Evolutionary conservation across 2,113 vertebrate species (phyloP).

Genomic region (Piliocolobus tephrosceles): DNA sequence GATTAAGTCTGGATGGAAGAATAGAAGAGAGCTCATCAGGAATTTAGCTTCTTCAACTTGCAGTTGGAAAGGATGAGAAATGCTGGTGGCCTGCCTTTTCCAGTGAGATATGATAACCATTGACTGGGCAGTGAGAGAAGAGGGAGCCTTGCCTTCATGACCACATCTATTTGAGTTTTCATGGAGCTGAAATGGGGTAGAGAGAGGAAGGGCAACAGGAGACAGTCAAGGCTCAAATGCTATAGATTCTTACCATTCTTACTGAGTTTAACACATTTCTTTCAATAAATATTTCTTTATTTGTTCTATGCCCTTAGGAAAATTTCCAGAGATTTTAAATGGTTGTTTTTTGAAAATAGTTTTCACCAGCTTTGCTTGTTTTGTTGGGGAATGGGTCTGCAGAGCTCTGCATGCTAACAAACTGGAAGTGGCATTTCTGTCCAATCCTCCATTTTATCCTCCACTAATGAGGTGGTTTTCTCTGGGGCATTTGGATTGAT

Average conservation of each 20-base stretch:
- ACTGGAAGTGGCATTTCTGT: background rate
- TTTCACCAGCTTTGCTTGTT: background rate
- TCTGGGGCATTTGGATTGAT: background rate
- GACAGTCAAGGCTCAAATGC: background rate
- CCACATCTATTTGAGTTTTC: background rate
- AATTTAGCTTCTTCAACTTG: background rate
- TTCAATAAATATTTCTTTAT: conserved; percentile 4
- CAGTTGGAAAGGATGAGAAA: background rate
- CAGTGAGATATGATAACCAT: background rate
- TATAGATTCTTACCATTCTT: background rate
- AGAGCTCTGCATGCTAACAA: background rate
- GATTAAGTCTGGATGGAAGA: background rate
- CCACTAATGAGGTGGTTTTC: background rate
- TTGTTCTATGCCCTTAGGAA: background rate
- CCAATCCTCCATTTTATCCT: background rate
- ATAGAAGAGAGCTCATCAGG: background rate
- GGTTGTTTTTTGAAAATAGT: background rate
- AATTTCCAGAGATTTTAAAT: background rate
- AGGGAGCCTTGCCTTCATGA: background rate
- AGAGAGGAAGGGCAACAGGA: background rate
- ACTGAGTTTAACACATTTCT: background rate
- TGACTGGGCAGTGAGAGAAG: background rate
- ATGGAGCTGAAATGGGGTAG: background rate
- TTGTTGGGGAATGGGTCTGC: background rate
- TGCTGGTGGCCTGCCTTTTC: background rate